Conservation (phyloP, 2,888 invertebrate genomes). For the Polymixis flavicincta region DNA sequence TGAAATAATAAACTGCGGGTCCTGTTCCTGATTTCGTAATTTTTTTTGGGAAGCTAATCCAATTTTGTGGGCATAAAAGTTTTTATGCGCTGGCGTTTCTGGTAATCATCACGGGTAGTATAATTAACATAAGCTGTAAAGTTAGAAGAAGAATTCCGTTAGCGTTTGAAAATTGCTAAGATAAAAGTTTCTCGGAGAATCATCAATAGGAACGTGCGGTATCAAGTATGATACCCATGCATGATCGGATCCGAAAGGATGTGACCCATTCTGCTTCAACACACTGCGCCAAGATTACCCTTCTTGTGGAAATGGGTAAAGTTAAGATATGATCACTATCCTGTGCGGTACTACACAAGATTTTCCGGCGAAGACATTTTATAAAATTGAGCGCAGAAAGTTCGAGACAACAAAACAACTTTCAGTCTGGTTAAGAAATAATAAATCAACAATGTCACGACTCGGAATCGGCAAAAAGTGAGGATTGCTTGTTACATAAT, state of each 20-base stretch:
- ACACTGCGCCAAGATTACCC: slow-evolving; percentile 21
- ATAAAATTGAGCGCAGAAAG: slow-evolving; percentile 14
- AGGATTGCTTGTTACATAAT: slow-evolving; percentile 28
- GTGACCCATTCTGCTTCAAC: slow-evolving; percentile 31
- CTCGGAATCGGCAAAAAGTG: slow-evolving; percentile 12
- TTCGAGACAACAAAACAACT: slow-evolving; percentile 16
- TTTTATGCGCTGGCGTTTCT: slow-evolving; percentile 30
- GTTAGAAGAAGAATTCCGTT: neutral
- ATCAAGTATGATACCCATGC: slow-evolving; percentile 9
- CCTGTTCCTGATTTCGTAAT: slow-evolving; percentile 60
- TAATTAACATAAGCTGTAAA: slow-evolving; percentile 24
- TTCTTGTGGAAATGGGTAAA: slow-evolving; percentile 17
- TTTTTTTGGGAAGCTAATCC: slow-evolving; percentile 49
- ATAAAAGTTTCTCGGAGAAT: neutral
- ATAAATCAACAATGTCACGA: slow-evolving; percentile 31
- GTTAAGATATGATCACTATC: slow-evolving; percentile 9
- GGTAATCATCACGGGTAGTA: slow-evolving; percentile 9
- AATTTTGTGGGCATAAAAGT: slow-evolving; percentile 40
- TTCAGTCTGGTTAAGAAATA: slow-evolving; percentile 29
- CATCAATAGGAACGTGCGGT: neutral
- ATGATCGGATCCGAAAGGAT: slow-evolving; percentile 34
- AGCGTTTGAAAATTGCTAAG: neutral
- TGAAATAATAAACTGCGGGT: slow-evolving; percentile 70
- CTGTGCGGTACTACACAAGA: slow-evolving; percentile 4
- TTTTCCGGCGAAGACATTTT: slow-evolving; percentile 3